phyloP scores from a whole-genome alignment of 35 echinoderm and acorn worm genomes.

The Ophioderma brevispina region DNA sequence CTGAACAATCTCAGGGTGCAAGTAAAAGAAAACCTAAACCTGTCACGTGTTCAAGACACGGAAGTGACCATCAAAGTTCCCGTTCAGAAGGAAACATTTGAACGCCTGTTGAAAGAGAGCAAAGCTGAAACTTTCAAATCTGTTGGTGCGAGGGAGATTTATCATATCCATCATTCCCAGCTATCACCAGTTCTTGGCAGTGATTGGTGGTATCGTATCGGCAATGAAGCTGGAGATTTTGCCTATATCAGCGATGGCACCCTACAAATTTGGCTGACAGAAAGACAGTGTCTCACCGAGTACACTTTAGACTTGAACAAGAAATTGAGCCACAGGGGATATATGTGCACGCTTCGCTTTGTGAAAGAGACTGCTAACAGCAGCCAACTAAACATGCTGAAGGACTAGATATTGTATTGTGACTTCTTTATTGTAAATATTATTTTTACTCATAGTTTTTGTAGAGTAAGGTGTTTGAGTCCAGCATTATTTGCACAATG shows the following conservation, averaged over 20 bases:
- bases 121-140: neutral
- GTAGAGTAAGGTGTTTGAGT: too few relatives aligned
- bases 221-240: conserved; percentile 31
- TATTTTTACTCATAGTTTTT: too few relatives aligned
- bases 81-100: neutral
- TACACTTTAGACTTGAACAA: conserved; percentile 3
- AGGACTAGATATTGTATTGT: too few relatives aligned
- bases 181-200: neutral
- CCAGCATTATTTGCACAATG: too few relatives aligned
- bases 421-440: too few relatives aligned
- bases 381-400: conserved; percentile 21
- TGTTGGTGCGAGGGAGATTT: too few relatives aligned
- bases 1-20: neutral
- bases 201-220: conserved; percentile 21
- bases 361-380: conserved; percentile 31
- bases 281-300: conserved; percentile 35
- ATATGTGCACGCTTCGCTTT: conserved; percentile 34
- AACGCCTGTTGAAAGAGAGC: neutral
- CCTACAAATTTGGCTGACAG: conserved; percentile 49
- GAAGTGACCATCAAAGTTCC: neutral
- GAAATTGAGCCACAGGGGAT: conserved; percentile 41
- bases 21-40: neutral
- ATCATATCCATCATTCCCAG: too few relatives aligned
- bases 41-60: neutral
- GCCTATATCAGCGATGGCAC: conserved; percentile 22